Evolutionary conservation across 1,140 invertebrate species (phyloP), one percentile per base, ranked within the genome.

Genomic region (Lordiphosa clarofinis): DNA sequence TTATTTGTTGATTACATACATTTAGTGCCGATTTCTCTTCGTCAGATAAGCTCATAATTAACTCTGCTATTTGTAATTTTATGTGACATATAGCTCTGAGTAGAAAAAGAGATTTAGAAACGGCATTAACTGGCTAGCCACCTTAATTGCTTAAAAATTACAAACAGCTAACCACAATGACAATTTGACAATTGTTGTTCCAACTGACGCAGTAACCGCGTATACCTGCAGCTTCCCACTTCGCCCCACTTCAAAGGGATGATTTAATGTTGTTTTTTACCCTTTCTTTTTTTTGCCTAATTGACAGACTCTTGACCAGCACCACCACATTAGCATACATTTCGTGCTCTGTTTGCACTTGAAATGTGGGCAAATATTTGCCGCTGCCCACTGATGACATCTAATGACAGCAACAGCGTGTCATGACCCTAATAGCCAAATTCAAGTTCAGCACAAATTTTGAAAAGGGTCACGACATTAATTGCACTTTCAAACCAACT

Each of bases 281-380:
- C 8, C 12, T 12, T 12, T 33, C 8, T 46, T 11, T 8, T 46
- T 46, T 33, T 46, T 46, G 6, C 21, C 21, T 44, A 7, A 4
- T 46, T 33, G 28, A 31, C 28, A 31, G 6, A 31, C 28, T 8
- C 28, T 46, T 46, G 43, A 46, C 43, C 39, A 31, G 24, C 8
- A 19, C 5, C 8, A 19, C 39, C 39, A 42, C 13, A 8, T 31
- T 8, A 31, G 28, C 28, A 31, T 42, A 15, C 15, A 10, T n/a
- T 46, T 21, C 24, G 21, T n/a, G 28, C 31, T 28, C 9, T 73
- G 78, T 76, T 82, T 73, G 44, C 56, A 57, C 48, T 56, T 39
- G 19, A 84, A 81, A 71, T 57, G 70, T 56, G 66, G 50, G 57
- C 75, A 59, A 81, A 84, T 76, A 82, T 82, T 76, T 76, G 73